A percentile compares a stretch with the other conserved stretches of the same genome.
These are phyloP conservation scores for Pantherophis guttatus DNA, from an alignment of 2,113 vertebrate genomes.

Conservation along the genomic window DNA sequence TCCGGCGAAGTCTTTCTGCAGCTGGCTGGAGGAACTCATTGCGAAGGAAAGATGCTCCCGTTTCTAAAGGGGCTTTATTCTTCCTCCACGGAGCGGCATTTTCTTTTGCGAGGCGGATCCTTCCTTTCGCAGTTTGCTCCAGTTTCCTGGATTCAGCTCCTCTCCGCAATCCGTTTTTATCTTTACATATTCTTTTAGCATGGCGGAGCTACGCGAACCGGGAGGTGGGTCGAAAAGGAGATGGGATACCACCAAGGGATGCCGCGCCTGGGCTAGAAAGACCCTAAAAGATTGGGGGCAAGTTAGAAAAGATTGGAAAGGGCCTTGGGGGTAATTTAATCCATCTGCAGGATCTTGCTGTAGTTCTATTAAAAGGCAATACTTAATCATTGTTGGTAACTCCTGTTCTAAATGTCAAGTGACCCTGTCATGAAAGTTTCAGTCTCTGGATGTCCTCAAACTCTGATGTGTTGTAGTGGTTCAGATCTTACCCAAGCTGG, in stretches of 20 bases:
- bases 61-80: not conserved
- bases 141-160: no score
- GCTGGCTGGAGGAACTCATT: not conserved
- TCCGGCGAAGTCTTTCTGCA: not conserved
- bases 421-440: not conserved
- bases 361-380: not conserved
- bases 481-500: not conserved
- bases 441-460: not conserved
- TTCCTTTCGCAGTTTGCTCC: no score
- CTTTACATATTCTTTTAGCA: not conserved
- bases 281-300: not conserved
- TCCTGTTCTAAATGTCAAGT: not conserved
- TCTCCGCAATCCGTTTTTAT: accelerated
- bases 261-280: not conserved
- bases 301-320: not conserved
- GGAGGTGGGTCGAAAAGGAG: not conserved
- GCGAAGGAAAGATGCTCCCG: not conserved
- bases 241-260: not conserved
- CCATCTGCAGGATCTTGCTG: not conserved
- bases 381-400: not conserved
- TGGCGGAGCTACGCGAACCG: not conserved
- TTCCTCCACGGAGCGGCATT: no score
- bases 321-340: not conserved
- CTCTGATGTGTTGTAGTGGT: not conserved
- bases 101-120: not conserved